Evolutionary conservation across 2,797 vertebrate species (phyloP).

Genomic region (Oophaga sylvatica): DNA sequence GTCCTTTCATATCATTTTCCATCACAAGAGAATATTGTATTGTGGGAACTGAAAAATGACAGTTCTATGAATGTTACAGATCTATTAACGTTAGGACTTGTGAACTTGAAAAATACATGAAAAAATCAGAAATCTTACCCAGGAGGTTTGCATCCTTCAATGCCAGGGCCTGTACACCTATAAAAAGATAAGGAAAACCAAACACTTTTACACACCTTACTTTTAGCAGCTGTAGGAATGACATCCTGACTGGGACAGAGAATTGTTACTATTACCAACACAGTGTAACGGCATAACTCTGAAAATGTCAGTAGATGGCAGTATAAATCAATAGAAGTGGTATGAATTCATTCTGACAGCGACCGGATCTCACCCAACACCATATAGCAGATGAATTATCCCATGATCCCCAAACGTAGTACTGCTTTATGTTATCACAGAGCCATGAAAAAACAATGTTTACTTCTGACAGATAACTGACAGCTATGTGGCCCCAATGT

Average conservation of each 20-base stretch:
- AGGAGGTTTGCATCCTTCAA: constrained; percentile 74
- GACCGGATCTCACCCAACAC: background rate
- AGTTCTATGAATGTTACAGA: no score
- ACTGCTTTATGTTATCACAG: constrained; percentile 5
- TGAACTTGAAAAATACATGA: background rate
- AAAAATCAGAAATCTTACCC: constrained; percentile 71
- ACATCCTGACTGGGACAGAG: background rate
- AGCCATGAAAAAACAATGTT: background rate
- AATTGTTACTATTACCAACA: background rate
- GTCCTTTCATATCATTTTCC: no score
- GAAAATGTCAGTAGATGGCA: constrained; percentile 31
- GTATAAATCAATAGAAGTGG: background rate
- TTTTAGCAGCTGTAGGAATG: background rate
- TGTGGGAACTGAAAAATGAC: no score
- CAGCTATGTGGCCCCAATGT: no score
- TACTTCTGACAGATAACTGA: background rate
- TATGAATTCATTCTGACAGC: background rate
- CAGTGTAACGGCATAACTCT: background rate
- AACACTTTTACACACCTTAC: background rate
- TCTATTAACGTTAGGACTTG: background rate
- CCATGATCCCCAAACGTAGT: background rate
- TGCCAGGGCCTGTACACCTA: constrained; percentile 87
- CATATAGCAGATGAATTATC: background rate
- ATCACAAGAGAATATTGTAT: no score
- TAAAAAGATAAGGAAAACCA: constrained; percentile 59